phyloP scores from a whole-genome alignment of 2,888 invertebrate species.

The Toxonevra muliebris region DNA sequence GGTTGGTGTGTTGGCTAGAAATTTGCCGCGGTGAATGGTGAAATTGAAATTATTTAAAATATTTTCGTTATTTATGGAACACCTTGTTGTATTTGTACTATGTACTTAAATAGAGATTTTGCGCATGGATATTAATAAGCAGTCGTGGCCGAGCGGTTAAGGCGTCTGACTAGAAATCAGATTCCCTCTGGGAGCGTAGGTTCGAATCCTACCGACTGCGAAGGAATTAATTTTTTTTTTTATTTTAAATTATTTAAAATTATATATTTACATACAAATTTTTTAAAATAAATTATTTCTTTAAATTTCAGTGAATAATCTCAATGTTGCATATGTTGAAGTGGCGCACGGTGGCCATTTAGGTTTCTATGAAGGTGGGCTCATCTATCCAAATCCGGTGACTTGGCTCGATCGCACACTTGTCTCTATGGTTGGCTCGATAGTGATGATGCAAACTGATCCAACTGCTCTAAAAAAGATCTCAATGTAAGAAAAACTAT shows the following conservation, averaged over 20 bases:
- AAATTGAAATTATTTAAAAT: no score
- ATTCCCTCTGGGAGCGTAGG: constrained; percentile 66
- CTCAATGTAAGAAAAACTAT: constrained; percentile 25
- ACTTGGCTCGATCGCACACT: constrained; percentile 93
- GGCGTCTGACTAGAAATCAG: constrained; percentile 66
- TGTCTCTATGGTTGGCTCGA: constrained; percentile 81
- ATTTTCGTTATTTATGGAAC: background rate
- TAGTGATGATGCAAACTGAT: constrained; percentile 66
- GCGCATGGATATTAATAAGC: constrained; percentile 37
- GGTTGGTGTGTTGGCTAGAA: no score
- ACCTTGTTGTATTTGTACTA: background rate
- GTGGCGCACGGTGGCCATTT: constrained; percentile 93
- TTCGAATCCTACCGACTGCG: constrained; percentile 65
- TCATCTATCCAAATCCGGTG: constrained; percentile 86
- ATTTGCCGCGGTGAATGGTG: no score
- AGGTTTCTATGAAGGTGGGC: constrained; percentile 92
- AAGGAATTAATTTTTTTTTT: constrained; percentile 22
- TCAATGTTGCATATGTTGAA: constrained; percentile 79
- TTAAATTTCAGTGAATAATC: constrained; percentile 69
- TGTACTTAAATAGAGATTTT: background rate
- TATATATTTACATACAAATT: constrained; percentile 12
- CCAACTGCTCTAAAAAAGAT: constrained; percentile 44
- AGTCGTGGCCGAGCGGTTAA: constrained; percentile 66
- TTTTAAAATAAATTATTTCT: constrained; percentile 22
- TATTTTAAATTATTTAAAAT: constrained; percentile 21